A percentile compares a stretch with the other conserved stretches of the same genome.
Conservation (phyloP, 2,113 vertebrate species). For the Ictidomys tridecemlineatus region DNA sequence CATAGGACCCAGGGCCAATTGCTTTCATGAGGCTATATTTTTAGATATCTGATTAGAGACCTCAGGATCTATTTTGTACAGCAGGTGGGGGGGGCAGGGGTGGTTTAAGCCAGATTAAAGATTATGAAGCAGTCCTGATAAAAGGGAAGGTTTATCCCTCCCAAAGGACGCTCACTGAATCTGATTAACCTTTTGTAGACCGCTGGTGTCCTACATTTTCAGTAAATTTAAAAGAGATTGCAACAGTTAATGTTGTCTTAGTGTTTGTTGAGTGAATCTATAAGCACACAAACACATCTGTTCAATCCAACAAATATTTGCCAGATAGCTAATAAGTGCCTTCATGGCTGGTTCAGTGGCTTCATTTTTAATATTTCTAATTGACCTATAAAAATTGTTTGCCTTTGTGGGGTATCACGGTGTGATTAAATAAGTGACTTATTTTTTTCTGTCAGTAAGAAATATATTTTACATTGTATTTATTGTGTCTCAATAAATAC, state of each 20-base stretch:
- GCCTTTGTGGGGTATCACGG: not conserved
- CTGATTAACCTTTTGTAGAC: conserved; percentile 21
- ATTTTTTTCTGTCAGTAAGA: not conserved
- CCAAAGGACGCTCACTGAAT: not conserved
- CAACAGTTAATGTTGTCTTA: not conserved
- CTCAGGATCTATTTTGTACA: not conserved
- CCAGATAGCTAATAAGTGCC: not conserved
- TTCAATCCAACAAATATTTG: conserved; percentile 62
- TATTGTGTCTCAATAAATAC: not conserved
- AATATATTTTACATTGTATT: conserved; percentile 45
- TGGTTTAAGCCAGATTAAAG: conserved; percentile 8
- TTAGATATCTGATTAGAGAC: not conserved
- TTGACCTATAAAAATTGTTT: not conserved
- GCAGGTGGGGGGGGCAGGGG: not conserved
- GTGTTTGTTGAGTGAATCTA: conserved; percentile 34
- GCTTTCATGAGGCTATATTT: not conserved
- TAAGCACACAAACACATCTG: not conserved
- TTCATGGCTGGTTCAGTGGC: not conserved
- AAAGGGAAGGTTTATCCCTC: not conserved
- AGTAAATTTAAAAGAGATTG: not conserved
- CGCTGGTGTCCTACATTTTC: not conserved
- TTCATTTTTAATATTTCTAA: not conserved
- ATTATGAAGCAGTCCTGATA: not conserved
- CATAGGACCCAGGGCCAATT: accelerated
- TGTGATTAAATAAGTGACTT: not conserved